phyloP scores from a whole-genome alignment of 2,113 vertebrate genomes.

The Solea solea region DNA sequence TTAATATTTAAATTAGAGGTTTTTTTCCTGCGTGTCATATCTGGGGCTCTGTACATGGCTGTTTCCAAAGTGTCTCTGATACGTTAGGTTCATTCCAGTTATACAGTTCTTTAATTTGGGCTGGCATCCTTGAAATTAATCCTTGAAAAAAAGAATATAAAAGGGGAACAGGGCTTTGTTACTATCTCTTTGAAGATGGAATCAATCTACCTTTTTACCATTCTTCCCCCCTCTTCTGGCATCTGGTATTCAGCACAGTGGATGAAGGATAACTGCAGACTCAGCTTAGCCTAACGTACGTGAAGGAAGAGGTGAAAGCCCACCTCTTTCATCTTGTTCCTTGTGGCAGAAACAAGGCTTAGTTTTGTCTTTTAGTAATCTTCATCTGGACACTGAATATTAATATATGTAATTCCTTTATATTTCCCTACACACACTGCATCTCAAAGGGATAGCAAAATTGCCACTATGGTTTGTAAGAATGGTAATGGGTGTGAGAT shows the following conservation, averaged over 20 bases:
- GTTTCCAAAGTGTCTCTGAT: slow-evolving; percentile 28
- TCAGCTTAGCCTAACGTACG: slow-evolving; percentile 72
- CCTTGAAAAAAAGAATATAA: slow-evolving; percentile 58
- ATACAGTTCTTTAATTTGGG: slow-evolving; percentile 64
- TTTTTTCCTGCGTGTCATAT: too few relatives aligned
- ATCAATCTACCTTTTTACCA: slow-evolving; percentile 73
- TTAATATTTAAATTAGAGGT: too few relatives aligned
- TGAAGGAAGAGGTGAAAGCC: slow-evolving; percentile 49
- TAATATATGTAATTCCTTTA: slow-evolving; percentile 44
- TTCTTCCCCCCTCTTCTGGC: slow-evolving; percentile 62
- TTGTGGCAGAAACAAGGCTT: slow-evolving; percentile 47
- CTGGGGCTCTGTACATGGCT: too few relatives aligned
- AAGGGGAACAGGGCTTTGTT: slow-evolving; percentile 72
- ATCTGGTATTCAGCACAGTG: slow-evolving; percentile 64
- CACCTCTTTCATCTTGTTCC: slow-evolving; percentile 57
- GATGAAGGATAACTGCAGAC: slow-evolving; percentile 66
- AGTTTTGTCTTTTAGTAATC: slow-evolving; percentile 60
- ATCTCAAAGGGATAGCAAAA: slow-evolving; percentile 27
- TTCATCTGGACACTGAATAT: slow-evolving; percentile 59
- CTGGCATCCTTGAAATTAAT: slow-evolving; percentile 74
- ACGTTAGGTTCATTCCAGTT: slow-evolving; percentile 67
- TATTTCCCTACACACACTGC: background rate
- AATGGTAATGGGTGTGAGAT: background rate
- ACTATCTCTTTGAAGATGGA: slow-evolving; percentile 81
- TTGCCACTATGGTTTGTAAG: background rate